Percentiles rank a stretch among this genome's conserved stretches.
Conservation (phyloP, 2,113 vertebrate genomes). For the Diphyllodes magnificus region DNA sequence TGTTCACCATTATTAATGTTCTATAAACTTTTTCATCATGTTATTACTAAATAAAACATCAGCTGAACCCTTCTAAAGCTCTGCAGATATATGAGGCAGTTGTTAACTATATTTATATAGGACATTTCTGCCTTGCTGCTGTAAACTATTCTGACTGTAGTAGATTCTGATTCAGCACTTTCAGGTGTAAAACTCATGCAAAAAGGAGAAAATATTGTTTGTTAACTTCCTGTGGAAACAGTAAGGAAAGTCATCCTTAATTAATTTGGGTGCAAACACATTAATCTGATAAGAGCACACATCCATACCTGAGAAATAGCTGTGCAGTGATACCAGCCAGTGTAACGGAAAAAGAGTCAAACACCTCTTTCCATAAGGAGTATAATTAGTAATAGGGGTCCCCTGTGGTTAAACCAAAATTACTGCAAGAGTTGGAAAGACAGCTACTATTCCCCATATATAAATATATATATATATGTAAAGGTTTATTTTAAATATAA, state of each 20-base stretch:
- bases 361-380: neutral
- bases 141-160: constrained; percentile 14
- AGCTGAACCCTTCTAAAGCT: constrained; percentile 21
- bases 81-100: constrained; percentile 46
- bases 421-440: neutral
- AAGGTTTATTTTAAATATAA: neutral
- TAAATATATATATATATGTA: neutral
- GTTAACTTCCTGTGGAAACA: neutral
- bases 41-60: constrained; percentile 60
- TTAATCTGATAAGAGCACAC: neutral
- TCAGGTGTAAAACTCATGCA: constrained; percentile 8
- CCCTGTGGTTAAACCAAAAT: neutral
- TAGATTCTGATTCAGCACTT: constrained; percentile 42
- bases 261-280: neutral
- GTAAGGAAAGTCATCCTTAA: neutral
- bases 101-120: constrained; percentile 44
- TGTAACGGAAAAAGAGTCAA: neutral
- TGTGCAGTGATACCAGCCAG: neutral
- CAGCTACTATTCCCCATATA: neutral
- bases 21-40: constrained; percentile 48
- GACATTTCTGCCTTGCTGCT: constrained; percentile 23
- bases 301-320: neutral
- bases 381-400: neutral
- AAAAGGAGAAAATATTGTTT: neutral
- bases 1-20: constrained; percentile 33